Evolutionary conservation across 1,140 invertebrate species (phyloP).

Genomic region (Macrostomum lignano): DNA sequence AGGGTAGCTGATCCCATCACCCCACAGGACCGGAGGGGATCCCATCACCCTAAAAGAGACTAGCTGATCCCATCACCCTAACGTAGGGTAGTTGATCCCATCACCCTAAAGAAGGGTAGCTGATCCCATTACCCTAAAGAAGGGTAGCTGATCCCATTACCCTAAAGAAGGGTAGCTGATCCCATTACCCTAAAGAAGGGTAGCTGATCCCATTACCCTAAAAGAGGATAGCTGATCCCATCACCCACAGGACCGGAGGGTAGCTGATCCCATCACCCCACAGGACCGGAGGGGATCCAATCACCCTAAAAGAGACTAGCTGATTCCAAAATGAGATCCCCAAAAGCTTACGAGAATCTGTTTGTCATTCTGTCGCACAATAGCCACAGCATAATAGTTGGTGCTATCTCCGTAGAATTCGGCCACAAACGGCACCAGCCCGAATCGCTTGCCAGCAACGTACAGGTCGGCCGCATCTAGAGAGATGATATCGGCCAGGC

Average conservation of each 20-base stretch:
- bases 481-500: conserved; percentile 33
- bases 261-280: conserved; percentile 23
- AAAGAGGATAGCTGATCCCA: conserved; percentile 14
- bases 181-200: no score
- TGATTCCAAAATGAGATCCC: no score
- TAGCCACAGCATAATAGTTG: conserved; percentile 61
- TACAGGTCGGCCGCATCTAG: conserved; percentile 26
- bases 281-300: conserved; percentile 23
- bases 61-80: no score
- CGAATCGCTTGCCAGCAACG: conserved; percentile 16
- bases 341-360: background rate
- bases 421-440: conserved; percentile 20
- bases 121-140: no score
- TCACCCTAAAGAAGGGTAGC: no score
- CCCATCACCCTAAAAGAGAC: no score
- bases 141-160: no score
- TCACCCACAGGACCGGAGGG: conserved; percentile 22
- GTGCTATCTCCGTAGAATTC: conserved; percentile 27
- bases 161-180: no score
- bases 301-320: conserved; percentile 13
- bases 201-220: no score
- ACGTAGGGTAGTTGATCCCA: no score
- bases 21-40: no score
- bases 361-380: conserved; percentile 35
- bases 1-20: no score